A percentile compares a stretch with the other conserved stretches of the same genome.
phyloP scores from a whole-genome alignment of 2,888 invertebrate genomes.

The Linyphia triangularis region DNA sequence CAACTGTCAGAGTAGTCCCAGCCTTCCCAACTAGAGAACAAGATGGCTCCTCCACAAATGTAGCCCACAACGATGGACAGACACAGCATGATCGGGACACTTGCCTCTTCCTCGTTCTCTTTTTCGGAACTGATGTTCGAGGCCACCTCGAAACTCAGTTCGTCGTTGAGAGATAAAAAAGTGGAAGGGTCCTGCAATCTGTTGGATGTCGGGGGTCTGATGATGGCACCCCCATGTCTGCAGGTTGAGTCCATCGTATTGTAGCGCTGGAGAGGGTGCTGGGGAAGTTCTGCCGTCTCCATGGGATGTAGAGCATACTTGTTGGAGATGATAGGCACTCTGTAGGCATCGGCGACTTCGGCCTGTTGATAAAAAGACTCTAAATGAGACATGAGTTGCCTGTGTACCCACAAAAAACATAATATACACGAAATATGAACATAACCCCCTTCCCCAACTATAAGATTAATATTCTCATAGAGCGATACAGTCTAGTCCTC shows the following conservation, averaged over 20 bases:
- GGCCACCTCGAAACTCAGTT: conserved; percentile 80
- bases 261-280: conserved; percentile 44
- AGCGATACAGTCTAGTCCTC: too few species aligned
- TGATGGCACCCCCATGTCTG: not conserved
- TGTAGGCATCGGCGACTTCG: conserved; percentile 76
- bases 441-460: too few species aligned
- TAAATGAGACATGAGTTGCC: too few species aligned
- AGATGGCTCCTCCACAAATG: conserved; percentile 91
- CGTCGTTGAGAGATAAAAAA: conserved; percentile 25
- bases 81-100: conserved; percentile 85
- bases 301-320: conserved; percentile 84
- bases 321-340: conserved; percentile 85
- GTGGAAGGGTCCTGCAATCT: conserved; percentile 29
- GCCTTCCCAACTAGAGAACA: conserved; percentile 91
- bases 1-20: conserved; percentile 93
- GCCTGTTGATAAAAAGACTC: conserved; percentile 38
- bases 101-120: conserved; percentile 77
- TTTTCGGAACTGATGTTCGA: conserved; percentile 74
- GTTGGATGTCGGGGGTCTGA: conserved; percentile 33
- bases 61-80: conserved; percentile 92
- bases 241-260: conserved; percentile 30
- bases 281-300: conserved; percentile 28
- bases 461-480: too few species aligned
- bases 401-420: too few species aligned
- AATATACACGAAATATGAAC: too few species aligned